A percentile compares a stretch with the other conserved stretches of the same genome.
phyloP scores from a whole-genome alignment of 2,888 invertebrate genomes.

The Drosophila aldrichi region DNA sequence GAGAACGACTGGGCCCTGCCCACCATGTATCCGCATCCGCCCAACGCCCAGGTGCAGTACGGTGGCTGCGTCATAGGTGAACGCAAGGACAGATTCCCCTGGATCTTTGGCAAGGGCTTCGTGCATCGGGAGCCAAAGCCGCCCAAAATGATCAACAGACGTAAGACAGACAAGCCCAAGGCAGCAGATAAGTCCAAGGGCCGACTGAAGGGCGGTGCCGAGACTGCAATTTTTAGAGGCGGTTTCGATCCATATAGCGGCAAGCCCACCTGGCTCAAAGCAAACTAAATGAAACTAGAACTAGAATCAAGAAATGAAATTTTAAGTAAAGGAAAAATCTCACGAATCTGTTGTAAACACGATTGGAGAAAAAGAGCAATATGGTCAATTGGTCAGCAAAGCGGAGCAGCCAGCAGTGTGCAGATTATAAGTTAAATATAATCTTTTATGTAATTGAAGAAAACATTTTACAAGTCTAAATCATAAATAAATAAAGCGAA shows the following conservation, averaged over 20 bases:
- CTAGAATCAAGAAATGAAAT: background rate
- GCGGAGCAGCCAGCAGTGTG: background rate
- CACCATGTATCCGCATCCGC: slow-evolving; percentile 69
- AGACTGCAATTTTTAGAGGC: background rate
- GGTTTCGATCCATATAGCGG: background rate
- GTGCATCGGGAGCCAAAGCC: slow-evolving; percentile 41
- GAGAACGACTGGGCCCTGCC: slow-evolving; percentile 86
- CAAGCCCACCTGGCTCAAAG: slow-evolving; percentile 38
- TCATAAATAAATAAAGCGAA: background rate
- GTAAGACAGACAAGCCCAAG: slow-evolving; percentile 9
- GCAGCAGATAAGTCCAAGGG: background rate
- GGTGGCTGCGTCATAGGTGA: slow-evolving; percentile 74
- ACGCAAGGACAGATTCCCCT: slow-evolving; percentile 52
- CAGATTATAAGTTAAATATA: slow-evolving; percentile 5
- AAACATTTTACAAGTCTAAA: background rate
- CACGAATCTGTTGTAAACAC: slow-evolving; percentile 4
- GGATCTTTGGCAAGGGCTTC: slow-evolving; percentile 59
- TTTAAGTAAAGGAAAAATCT: slow-evolving; percentile 1
- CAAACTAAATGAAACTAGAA: background rate
- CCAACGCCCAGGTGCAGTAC: slow-evolving; percentile 71
- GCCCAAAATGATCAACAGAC: slow-evolving; percentile 27
- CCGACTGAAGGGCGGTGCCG: slow-evolving; percentile 42
- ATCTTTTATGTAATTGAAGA: background rate
- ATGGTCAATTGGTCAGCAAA: background rate
- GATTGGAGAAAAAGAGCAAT: background rate